Percentiles rank a stretch among this genome's conserved stretches.
Evolutionary conservation across 2,113 vertebrate species (phyloP).

Genomic region (Martes martes): DNA sequence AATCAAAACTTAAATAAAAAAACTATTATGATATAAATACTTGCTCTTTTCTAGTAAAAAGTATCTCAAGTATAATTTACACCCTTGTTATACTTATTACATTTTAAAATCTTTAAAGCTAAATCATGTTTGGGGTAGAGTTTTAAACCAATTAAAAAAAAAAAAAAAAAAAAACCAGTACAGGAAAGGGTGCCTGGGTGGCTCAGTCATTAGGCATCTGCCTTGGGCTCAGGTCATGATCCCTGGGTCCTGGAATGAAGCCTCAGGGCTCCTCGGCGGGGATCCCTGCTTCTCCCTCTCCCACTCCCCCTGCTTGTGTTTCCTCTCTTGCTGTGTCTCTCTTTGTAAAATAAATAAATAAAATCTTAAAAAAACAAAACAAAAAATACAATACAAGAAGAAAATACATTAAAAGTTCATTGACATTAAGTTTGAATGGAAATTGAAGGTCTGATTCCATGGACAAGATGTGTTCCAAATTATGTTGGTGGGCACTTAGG

Average conservation of each 20-base stretch:
- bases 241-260: no score
- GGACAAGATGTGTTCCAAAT: not conserved
- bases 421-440: not conserved
- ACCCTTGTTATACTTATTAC: not conserved
- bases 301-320: no score
- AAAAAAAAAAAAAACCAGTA: no score
- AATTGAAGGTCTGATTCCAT: not conserved
- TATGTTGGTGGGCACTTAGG: not conserved
- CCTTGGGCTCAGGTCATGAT: no score
- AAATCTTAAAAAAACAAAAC: not conserved
- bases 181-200: no score
- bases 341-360: no score
- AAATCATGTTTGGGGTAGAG: not conserved
- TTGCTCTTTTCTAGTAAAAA: not conserved
- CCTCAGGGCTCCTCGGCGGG: no score
- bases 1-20: not conserved
- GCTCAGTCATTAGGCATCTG: no score
- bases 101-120: constrained; percentile 14
- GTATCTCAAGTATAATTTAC: not conserved
- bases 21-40: not conserved
- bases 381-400: not conserved
- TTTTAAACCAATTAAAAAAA: not conserved
- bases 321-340: no score
- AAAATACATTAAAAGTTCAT: not conserved
- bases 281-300: no score